Evolutionary conservation across 2,797 vertebrate species (phyloP).

Genomic region (Lacerta bilineata): DNA sequence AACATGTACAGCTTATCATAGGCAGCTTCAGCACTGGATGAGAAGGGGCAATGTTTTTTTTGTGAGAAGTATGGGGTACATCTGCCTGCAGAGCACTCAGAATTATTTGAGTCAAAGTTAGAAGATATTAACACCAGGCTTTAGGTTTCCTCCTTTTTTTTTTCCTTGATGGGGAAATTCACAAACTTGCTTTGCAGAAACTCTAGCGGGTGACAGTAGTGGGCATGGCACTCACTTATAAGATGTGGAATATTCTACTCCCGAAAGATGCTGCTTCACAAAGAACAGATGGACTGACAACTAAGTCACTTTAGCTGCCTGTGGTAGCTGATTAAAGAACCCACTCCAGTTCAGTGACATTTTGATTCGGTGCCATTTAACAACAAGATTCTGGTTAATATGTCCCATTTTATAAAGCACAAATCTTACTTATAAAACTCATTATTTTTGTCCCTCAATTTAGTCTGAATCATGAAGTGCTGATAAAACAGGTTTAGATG

Average conservation of each 20-base stretch:
- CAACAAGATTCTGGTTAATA: slow-evolving; percentile 50
- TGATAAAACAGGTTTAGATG: slow-evolving; percentile 22
- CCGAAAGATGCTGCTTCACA: slow-evolving; percentile 10
- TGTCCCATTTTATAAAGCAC: slow-evolving; percentile 35
- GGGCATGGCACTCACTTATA: slow-evolving; percentile 1
- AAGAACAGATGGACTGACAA: slow-evolving; percentile 46
- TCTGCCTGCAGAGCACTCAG: no score
- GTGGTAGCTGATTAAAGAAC: slow-evolving; percentile 28
- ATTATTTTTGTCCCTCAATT: slow-evolving; percentile 20
- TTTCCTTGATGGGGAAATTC: background rate
- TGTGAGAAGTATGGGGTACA: no score
- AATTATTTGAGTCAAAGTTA: no score
- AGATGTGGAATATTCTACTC: background rate
- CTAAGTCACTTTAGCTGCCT: slow-evolving; percentile 20
- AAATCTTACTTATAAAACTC: slow-evolving; percentile 39
- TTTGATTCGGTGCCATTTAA: slow-evolving; percentile 51
- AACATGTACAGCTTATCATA: background rate
- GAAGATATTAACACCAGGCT: background rate
- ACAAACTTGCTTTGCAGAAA: background rate
- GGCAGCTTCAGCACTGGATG: background rate
- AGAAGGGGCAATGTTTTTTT: background rate
- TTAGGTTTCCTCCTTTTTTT: background rate
- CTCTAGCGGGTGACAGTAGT: background rate
- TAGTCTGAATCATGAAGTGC: slow-evolving; percentile 17
- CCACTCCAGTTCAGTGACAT: slow-evolving; percentile 23